phyloP scores from a whole-genome alignment of 1,140 invertebrate species.

The Zaprionus vittiger region DNA sequence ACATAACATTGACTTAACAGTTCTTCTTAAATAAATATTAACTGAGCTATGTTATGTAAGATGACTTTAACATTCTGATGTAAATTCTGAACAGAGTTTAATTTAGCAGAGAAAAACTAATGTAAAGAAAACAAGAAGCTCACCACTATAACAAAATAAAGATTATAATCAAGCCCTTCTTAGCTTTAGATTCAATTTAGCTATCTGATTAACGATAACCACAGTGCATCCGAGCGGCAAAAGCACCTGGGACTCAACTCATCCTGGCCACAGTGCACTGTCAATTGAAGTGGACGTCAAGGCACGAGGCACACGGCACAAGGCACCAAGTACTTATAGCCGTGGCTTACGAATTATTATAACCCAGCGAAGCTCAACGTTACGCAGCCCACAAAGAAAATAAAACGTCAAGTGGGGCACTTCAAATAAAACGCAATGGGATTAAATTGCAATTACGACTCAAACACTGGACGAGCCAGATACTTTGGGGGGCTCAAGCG shows the following conservation, averaged over 20 bases:
- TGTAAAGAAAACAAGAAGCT: background rate
- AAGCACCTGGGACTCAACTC: constrained; percentile 1
- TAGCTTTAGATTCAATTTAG: background rate
- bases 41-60: no score
- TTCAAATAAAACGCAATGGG: constrained; percentile 70
- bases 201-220: background rate
- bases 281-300: constrained; percentile 46
- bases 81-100: no score
- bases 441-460: constrained; percentile 71
- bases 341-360: constrained; percentile 62
- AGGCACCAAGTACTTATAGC: constrained; percentile 27
- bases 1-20: no score
- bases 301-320: constrained; percentile 1
- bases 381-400: constrained; percentile 64
- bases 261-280: constrained; percentile 21
- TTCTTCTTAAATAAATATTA: no score
- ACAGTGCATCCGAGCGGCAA: background rate
- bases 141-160: background rate
- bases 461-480: constrained; percentile 24
- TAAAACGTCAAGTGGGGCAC: constrained; percentile 56
- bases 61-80: no score
- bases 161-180: background rate
- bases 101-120: no score
- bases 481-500: background rate
- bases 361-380: constrained; percentile 39